Conservation (phyloP, 2,113 vertebrate genomes). For the Mesembrinibis cayennensis region DNA sequence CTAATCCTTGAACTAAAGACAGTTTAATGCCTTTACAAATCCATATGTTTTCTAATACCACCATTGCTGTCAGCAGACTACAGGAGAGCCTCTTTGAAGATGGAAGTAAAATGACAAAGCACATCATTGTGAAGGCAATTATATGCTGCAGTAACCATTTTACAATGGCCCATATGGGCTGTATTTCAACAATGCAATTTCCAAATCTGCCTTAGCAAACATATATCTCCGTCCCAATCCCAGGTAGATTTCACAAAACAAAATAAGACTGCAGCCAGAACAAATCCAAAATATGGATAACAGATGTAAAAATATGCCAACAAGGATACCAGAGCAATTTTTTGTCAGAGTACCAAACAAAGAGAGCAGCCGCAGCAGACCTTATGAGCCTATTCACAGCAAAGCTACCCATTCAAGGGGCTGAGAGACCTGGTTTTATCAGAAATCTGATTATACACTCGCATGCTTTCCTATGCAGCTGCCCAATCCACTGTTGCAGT, state of each 20-base stretch:
- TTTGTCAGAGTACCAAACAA: constrained; percentile 29
- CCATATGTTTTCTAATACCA: constrained; percentile 71
- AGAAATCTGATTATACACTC: constrained; percentile 57
- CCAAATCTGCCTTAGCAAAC: constrained; percentile 76
- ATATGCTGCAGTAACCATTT: constrained; percentile 76
- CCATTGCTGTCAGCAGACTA: constrained; percentile 70
- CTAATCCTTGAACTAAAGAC: constrained; percentile 71
- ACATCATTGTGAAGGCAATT: constrained; percentile 79
- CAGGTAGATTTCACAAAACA: constrained; percentile 66
- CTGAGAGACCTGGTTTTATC: constrained; percentile 45
- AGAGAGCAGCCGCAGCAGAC: constrained; percentile 18
- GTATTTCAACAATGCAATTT: constrained; percentile 80
- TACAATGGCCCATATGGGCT: constrained; percentile 74
- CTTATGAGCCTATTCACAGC: neutral
- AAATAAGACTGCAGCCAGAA: constrained; percentile 52
- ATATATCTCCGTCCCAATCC: constrained; percentile 72
- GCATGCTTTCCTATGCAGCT: constrained; percentile 1
- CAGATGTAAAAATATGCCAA: constrained; percentile 63
- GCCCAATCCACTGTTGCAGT: neutral
- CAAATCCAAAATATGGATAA: constrained; percentile 59
- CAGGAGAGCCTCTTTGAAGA: constrained; percentile 73
- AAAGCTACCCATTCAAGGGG: constrained; percentile 40
- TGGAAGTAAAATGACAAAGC: constrained; percentile 76
- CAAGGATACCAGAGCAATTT: constrained; percentile 22
- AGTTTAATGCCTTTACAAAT: constrained; percentile 67